Conservation (phyloP, 1,140 invertebrate genomes). For the Drosophila repleta region DNA sequence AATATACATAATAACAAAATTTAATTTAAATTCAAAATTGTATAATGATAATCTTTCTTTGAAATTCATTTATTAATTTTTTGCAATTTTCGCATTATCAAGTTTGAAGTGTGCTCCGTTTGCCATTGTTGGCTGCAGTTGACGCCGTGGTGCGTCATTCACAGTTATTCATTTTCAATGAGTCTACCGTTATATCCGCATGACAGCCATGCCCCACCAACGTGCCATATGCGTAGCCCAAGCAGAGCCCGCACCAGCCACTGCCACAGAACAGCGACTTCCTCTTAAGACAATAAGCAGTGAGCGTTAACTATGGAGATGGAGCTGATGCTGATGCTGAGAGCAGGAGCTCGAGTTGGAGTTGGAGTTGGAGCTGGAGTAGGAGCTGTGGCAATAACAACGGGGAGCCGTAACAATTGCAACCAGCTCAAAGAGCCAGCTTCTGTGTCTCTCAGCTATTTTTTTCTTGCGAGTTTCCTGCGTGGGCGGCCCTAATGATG, state of each 20-base stretch:
- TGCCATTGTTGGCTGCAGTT: constrained; percentile 2
- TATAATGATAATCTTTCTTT: no score
- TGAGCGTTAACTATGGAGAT: constrained; percentile 27
- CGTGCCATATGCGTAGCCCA: constrained; percentile 39
- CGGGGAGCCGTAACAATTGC: constrained; percentile 62
- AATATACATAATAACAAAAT: no score
- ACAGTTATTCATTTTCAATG: constrained; percentile 30
- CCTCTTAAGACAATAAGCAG: constrained; percentile 77
- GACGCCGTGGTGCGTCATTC: constrained; percentile 23
- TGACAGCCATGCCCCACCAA: background rate
- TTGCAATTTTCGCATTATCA: no score
- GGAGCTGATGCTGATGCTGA: constrained; percentile 7
- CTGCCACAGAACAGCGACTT: constrained; percentile 18
- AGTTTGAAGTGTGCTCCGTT: no score
- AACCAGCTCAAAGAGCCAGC: constrained; percentile 23
- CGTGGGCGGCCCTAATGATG: constrained; percentile 78
- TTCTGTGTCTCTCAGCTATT: constrained; percentile 6
- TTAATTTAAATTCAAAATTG: no score
- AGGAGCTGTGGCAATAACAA: constrained; percentile 45
- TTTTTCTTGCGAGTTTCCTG: constrained; percentile 17
- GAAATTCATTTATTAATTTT: no score
- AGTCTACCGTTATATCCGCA: constrained; percentile 40
- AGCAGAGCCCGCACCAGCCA: constrained; percentile 31
- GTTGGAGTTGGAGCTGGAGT: constrained; percentile 15
- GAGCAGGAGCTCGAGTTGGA: constrained; percentile 7